Evolutionary conservation across 2,113 vertebrate species (phyloP).

Genomic region (Seriola aureovittata): DNA sequence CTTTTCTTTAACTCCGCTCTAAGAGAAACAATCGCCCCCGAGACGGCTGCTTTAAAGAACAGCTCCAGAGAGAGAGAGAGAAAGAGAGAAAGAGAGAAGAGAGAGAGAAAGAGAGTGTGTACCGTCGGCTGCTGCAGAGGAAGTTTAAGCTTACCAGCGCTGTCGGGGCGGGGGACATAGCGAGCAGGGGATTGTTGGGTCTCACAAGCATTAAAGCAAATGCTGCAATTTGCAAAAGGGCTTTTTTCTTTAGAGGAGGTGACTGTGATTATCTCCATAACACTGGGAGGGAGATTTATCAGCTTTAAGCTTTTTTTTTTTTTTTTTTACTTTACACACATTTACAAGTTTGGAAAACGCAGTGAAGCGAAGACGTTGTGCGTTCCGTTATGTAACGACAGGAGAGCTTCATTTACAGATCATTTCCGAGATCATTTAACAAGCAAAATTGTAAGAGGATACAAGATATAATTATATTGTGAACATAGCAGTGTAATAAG

Average conservation of each 20-base stretch:
- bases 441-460: not conserved
- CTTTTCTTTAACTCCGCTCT: conserved; percentile 36
- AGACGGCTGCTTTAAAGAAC: conserved; percentile 24
- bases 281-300: conserved; percentile 49
- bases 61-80: conserved; percentile 18
- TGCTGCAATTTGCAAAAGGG: conserved; percentile 51
- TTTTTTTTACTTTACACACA: conserved; percentile 31
- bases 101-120: no score
- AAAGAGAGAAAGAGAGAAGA: no score
- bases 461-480: no score
- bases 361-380: not conserved
- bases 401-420: conserved; percentile 9
- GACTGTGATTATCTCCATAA: conserved; percentile 53
- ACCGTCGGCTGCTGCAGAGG: conserved; percentile 14
- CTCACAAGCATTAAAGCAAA: conserved; percentile 56
- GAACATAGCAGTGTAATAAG: no score
- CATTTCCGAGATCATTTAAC: conserved; percentile 8
- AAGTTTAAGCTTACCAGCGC: not conserved
- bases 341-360: conserved; percentile 19
- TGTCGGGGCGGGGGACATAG: not conserved
- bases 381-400: not conserved
- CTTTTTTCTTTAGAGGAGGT: conserved; percentile 44
- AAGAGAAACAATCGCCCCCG: conserved; percentile 1
- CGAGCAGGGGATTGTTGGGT: conserved; percentile 18
- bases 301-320: conserved; percentile 20